Conservation (phyloP, 2,113 vertebrate species). For the Cyanoramphus novaezelandiae region DNA sequence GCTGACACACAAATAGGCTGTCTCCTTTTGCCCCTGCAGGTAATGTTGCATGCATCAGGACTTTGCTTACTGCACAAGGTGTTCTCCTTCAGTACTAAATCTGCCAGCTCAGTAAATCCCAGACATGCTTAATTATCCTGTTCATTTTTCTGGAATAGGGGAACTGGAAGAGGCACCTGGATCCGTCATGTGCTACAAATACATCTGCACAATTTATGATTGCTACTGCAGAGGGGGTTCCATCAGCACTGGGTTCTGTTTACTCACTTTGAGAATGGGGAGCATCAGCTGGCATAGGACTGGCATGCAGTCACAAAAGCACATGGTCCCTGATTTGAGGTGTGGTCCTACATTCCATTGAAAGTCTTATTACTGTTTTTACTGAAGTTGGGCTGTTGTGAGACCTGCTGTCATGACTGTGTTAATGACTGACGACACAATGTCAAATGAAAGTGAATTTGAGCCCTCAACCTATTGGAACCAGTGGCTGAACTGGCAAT, state of each 20-base stretch:
- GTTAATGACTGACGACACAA: not conserved
- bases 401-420: not conserved
- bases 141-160: conserved; percentile 42
- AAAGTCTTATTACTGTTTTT: not conserved
- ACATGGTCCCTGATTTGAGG: not conserved
- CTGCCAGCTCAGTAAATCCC: conserved; percentile 72
- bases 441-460: conserved; percentile 4
- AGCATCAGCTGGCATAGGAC: not conserved
- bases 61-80: not conserved
- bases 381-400: not conserved
- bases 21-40: not conserved
- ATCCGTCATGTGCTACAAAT: conserved; percentile 27
- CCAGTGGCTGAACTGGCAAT: conserved; percentile 25
- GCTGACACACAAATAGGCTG: not conserved
- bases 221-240: not conserved
- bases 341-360: not conserved
- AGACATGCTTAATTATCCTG: conserved; percentile 72
- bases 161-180: conserved; percentile 44
- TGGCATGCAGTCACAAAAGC: not conserved
- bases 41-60: not conserved
- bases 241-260: not conserved
- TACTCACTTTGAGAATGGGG: not conserved
- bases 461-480: conserved; percentile 15
- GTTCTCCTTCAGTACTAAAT: conserved; percentile 47
- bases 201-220: conserved; percentile 37